phyloP scores from a whole-genome alignment of 2,113 vertebrate species.

The Pseudopipra pipra region DNA sequence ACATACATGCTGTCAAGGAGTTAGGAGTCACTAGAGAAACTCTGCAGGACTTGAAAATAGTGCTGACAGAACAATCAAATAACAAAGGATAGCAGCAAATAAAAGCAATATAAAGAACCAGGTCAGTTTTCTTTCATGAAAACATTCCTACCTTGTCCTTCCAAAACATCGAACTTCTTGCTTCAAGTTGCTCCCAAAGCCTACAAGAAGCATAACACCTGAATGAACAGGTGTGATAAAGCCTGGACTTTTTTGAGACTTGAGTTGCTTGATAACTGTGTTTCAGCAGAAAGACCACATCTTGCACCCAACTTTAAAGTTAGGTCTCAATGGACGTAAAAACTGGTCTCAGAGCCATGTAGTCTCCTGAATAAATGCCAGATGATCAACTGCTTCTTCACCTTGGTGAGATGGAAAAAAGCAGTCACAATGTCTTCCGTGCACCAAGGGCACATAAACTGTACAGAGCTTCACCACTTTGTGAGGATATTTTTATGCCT shows the following conservation, averaged over 20 bases:
- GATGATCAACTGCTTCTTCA: neutral
- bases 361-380: neutral
- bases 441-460: neutral
- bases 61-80: neutral
- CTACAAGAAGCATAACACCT: neutral
- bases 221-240: neutral
- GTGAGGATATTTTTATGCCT: neutral
- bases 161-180: neutral
- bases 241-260: neutral
- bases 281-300: neutral
- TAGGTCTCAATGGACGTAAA: neutral
- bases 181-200: neutral
- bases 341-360: neutral
- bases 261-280: neutral
- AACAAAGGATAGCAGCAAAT: neutral
- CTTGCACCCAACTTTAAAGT: neutral
- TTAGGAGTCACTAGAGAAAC: neutral
- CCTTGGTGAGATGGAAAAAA: neutral
- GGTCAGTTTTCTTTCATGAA: neutral
- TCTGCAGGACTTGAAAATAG: neutral
- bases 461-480: neutral
- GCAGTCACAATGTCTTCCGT: neutral
- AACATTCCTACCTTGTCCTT: neutral
- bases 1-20: accelerated
- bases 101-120: neutral